Base-by-base conservation (phyloP, 2,888 invertebrate species). In the Dinocampus coccinellae region DNA sequence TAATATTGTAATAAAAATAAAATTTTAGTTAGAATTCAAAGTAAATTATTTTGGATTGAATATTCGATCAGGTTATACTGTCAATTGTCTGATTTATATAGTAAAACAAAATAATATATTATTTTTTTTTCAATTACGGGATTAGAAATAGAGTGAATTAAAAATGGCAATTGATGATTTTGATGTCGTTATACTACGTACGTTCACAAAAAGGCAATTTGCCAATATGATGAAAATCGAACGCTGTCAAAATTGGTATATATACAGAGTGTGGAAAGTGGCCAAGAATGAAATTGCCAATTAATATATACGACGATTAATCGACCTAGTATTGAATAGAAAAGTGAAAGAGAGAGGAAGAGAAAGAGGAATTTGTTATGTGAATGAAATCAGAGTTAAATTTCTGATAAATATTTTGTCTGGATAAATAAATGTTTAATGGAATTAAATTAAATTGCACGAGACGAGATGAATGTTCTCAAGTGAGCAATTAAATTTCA, bases 141-240 rank as follows among this genome's bases (percentile, higher is more conserved):
- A 16, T 11, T 16, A 26, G 26, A 22, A 22, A 55, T 22, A 55
- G 53, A 10, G 61, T 3, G 16, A 36, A 39, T 3, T 34, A 20
- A 20, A 33, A 34, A 16, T 20, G 34, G 61, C 20, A 61, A 33
- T 61, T 61, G 16, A n/a, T 34, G 39, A 39, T 39, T n/a, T 61
- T n/a, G 33, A 61, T n/a, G 34, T 36, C 36, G 33, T 26, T 39
- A 39, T 39, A 39, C 13, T n/a, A 39, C n/a, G 3, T n/a, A 13
- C n/a, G 61, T 33, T 33, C 29, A 61, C 61, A 11, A 36, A n/a
- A 7, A 57, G 61, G 61, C 61, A 61, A 61, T 61, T 61, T 36
- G 61, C 61, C 61, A 61, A 61, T 22, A 1, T 36, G 10, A 22
- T n/a, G n/a, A n/a, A n/a, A n/a, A n/a, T n/a, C 36, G 24, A 57